Conservation (phyloP, 1,140 invertebrate genomes). For the Lerema accius region DNA sequence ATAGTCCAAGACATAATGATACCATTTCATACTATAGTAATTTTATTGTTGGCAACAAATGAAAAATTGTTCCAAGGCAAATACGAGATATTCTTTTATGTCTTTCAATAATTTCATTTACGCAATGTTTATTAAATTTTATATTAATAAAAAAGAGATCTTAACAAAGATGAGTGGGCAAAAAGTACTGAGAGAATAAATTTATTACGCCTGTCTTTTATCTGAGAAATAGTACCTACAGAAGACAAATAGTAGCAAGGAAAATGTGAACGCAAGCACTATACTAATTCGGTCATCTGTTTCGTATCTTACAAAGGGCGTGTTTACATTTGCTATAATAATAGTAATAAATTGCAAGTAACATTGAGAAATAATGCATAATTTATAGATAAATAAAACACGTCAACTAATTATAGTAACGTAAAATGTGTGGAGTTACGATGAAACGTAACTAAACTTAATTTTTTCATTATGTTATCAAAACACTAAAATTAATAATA, state of each 20-base stretch:
- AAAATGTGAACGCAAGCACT: slow-evolving; percentile 30
- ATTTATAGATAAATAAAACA: no score
- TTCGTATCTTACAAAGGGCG: slow-evolving; percentile 17
- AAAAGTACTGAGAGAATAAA: slow-evolving; percentile 16
- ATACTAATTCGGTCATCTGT: slow-evolving; percentile 32
- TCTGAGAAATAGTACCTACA: slow-evolving; percentile 16
- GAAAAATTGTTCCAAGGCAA: neutral
- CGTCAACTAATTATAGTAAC: no score
- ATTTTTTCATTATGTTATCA: no score
- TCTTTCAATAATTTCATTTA: no score
- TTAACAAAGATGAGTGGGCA: neutral
- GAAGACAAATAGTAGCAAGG: slow-evolving; percentile 16
- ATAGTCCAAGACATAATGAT: no score
- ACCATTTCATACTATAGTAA: no score
- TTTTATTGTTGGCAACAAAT: no score
- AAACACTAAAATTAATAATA: no score
- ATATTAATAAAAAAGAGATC: neutral
- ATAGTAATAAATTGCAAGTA: slow-evolving; percentile 4
- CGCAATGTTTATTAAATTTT: neutral
- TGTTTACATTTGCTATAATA: slow-evolving; percentile 19
- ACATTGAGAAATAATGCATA: neutral
- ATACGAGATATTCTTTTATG: no score
- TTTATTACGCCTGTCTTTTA: slow-evolving; percentile 26
- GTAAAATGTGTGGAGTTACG: no score
- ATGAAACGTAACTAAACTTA: no score